Conservation (phyloP, 1,140 invertebrate genomes). For the Odontomachus brunneus region DNA sequence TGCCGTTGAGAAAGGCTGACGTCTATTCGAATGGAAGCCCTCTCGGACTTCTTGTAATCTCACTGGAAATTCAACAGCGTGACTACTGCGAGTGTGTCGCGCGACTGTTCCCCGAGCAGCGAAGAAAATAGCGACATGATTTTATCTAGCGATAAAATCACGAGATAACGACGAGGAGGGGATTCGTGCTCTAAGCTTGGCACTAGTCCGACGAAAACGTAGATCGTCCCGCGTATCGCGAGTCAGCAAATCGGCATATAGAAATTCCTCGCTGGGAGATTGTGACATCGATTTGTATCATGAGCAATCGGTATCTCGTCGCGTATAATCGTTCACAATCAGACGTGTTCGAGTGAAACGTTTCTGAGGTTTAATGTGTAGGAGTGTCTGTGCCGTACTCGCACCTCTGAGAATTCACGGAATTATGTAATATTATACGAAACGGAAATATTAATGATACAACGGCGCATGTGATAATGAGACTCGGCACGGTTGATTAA, state of each 20-base stretch:
- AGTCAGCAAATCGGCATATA: background rate
- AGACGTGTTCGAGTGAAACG: too few relatives aligned
- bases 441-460: too few relatives aligned
- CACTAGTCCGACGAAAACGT: background rate
- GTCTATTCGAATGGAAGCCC: conserved; percentile 8
- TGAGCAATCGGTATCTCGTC: too few relatives aligned
- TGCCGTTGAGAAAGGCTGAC: conserved; percentile 26
- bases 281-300: background rate
- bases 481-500: background rate
- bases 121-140: background rate
- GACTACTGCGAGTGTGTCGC: background rate
- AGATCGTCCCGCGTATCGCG: background rate
- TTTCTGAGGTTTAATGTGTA: too few relatives aligned
- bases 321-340: too few relatives aligned
- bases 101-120: conserved; percentile 1
- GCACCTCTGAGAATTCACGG: too few relatives aligned
- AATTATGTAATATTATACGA: too few relatives aligned
- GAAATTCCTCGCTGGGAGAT: background rate
- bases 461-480: too few relatives aligned
- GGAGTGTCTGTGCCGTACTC: too few relatives aligned
- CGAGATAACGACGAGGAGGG: background rate
- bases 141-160: conserved; percentile 20
- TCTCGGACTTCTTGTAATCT: conserved; percentile 22
- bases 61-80: conserved; percentile 34
- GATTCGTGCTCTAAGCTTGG: too few relatives aligned